A percentile compares a stretch with the other conserved stretches of the same genome.
These are phyloP conservation scores for Trididemnum nubilum DNA, from an alignment of 23 tunicate species.

Conservation along the genomic window DNA sequence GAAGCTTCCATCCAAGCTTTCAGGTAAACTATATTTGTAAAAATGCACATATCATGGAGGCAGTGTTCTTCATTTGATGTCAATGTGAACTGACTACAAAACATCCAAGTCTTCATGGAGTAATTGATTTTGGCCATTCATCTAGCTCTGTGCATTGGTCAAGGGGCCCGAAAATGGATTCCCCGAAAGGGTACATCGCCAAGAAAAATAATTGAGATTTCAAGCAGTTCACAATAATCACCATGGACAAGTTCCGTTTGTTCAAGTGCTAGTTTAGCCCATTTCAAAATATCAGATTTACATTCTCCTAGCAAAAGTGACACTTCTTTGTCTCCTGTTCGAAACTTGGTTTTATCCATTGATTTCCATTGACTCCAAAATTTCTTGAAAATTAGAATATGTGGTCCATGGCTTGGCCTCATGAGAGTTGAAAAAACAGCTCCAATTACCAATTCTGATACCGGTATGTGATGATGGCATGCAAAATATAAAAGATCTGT, in stretches of 20 bases:
- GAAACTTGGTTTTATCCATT: slow-evolving; percentile 27
- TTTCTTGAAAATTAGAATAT: slow-evolving; percentile 34
- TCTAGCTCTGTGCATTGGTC: slow-evolving; percentile 3
- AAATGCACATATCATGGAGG: slow-evolving; percentile 9
- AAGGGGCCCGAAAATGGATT: not conserved
- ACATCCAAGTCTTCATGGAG: too few relatives aligned
- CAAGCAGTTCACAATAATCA: slow-evolving; percentile 19
- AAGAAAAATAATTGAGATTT: slow-evolving; percentile 9
- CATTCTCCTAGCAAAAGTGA: not conserved
- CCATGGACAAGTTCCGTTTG: not conserved
- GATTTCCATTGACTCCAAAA: slow-evolving; percentile 29
- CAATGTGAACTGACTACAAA: too few relatives aligned
- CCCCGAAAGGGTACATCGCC: slow-evolving; percentile 8
- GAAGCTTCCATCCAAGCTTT: slow-evolving; percentile 29
- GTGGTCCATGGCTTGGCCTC: slow-evolving; percentile 20
- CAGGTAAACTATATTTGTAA: slow-evolving; percentile 21
- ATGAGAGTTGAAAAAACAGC: slow-evolving; percentile 29
- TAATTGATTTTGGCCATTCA: slow-evolving; percentile 4
- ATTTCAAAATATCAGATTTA: slow-evolving; percentile 19
- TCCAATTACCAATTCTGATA: slow-evolving; percentile 24
- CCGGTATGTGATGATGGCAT: slow-evolving; percentile 35
- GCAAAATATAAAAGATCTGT: too few relatives aligned
- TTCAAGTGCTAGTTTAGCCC: slow-evolving; percentile 10
- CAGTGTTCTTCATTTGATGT: too few relatives aligned
- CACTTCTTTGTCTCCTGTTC: slow-evolving; percentile 7